Evolutionary conservation across 2,797 vertebrate genomes (phyloP), one percentile per base, ranked within the genome.

Genomic region (Astyanax mexicanus): DNA sequence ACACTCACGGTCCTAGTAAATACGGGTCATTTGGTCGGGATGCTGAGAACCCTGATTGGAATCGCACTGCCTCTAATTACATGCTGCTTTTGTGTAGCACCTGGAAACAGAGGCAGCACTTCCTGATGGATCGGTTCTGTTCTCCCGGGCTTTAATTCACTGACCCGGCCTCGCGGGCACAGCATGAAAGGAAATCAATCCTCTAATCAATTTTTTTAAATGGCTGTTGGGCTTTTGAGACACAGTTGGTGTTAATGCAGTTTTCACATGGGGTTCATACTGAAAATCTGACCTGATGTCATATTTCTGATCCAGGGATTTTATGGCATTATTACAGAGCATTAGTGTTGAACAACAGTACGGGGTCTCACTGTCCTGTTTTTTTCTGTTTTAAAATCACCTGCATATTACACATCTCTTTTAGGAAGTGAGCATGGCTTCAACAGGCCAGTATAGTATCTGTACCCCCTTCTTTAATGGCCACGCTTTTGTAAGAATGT

Each of bases 21-120:
- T 44, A 49, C 6, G n/a, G 45, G 6, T 74, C 38, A 70, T 64
- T 65, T 69, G 21, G 25, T 10, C 21, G 25, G 35, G 60, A 66
- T 15, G 12, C 17, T 58, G 12, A 38, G 17, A 42, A 23, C 8
- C 23, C 58, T 44, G 40, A 45, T 42, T 23, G 23, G 35, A 15
- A 1, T 37, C 51, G 45, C 15, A 15, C 27, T 58, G 40, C 19
- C n/a, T 61, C 58, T 21, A 38, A 8, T n/a, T 61, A 6, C 32
- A 37, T 10, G 4, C 32, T 10, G 17, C 27, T 32, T 19, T 27
- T 49, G 17, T 37, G 10, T 6, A 27, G 40, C n/a, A 62, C 60
- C 19, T 21, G 37, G 35, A 37, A 19, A 37, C 4, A 35, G 62
- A 40, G n/a, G 37, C 10, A 21, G 37, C 17, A 9, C n/a, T 21